phyloP scores from a whole-genome alignment of 2,113 vertebrate species.

The Hemiscyllium ocellatum region DNA sequence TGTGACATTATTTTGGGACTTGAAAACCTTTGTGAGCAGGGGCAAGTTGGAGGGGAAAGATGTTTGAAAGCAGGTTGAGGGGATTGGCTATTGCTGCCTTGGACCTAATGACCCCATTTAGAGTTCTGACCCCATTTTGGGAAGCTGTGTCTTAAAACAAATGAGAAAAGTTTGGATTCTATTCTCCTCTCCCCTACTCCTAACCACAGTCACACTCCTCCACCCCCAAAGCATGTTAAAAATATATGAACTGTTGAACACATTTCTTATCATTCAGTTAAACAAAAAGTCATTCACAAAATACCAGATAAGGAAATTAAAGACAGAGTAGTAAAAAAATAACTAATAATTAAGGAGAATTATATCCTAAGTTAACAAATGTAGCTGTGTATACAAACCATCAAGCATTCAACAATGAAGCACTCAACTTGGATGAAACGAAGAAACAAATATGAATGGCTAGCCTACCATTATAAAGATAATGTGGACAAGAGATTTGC shows the following conservation, averaged over 20 bases:
- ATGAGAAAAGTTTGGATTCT: not conserved
- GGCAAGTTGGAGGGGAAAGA: too few relatives aligned
- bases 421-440: not conserved
- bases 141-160: not conserved
- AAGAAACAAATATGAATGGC: not conserved
- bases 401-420: not conserved
- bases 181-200: not conserved
- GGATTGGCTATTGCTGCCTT: too few relatives aligned
- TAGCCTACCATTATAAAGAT: not conserved
- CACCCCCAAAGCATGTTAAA: not conserved
- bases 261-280: not conserved
- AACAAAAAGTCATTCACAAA: not conserved
- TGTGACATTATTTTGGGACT: too few relatives aligned
- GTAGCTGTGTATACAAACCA: not conserved
- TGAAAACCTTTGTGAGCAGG: too few relatives aligned
- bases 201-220: too few relatives aligned
- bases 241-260: not conserved
- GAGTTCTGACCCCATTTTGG: too few relatives aligned
- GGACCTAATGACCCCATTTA: too few relatives aligned
- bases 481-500: not conserved
- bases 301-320: slow-evolving; percentile 3
- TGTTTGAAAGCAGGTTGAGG: too few relatives aligned
- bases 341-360: not conserved
- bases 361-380: not conserved
- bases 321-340: not conserved